These are phyloP conservation scores for Pollenia griseotomentosa DNA, from an alignment of 2,888 invertebrate genomes.

Conservation along the genomic window DNA sequence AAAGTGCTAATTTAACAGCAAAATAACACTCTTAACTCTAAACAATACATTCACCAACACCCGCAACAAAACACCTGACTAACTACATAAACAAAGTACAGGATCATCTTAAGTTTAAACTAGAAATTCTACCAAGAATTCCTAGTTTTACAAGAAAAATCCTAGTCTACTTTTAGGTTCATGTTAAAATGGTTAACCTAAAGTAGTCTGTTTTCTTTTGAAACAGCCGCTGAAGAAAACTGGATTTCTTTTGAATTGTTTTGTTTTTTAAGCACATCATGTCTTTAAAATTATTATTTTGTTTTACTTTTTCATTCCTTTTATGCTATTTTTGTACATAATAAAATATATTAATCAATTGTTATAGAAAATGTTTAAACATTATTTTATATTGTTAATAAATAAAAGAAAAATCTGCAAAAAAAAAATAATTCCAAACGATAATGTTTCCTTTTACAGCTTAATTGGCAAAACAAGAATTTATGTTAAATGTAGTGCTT, in stretches of 20 bases:
- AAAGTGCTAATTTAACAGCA: neutral
- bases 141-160: neutral
- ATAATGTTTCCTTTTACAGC: conserved; percentile 26
- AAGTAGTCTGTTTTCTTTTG: neutral
- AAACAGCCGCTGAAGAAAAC: neutral
- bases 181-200: neutral
- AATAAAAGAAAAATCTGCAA: conserved; percentile 50
- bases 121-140: neutral
- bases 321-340: conserved; percentile 60
- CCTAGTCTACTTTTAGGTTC: neutral
- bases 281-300: conserved; percentile 21
- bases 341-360: conserved; percentile 62
- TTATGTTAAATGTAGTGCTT: conserved; percentile 44
- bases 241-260: neutral
- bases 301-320: conserved; percentile 35
- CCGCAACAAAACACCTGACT: conserved; percentile 27
- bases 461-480: conserved; percentile 38
- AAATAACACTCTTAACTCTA: conserved; percentile 14
- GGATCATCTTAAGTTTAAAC: conserved; percentile 22
- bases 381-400: conserved; percentile 59
- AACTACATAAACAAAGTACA: conserved; percentile 10
- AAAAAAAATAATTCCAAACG: conserved; percentile 39
- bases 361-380: conserved; percentile 43
- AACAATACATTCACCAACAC: conserved; percentile 14
- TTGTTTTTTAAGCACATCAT: conserved; percentile 21